These are phyloP conservation scores for Xerus rutilus DNA, from an alignment of 2,797 vertebrate genomes.

Conservation along the genomic window DNA sequence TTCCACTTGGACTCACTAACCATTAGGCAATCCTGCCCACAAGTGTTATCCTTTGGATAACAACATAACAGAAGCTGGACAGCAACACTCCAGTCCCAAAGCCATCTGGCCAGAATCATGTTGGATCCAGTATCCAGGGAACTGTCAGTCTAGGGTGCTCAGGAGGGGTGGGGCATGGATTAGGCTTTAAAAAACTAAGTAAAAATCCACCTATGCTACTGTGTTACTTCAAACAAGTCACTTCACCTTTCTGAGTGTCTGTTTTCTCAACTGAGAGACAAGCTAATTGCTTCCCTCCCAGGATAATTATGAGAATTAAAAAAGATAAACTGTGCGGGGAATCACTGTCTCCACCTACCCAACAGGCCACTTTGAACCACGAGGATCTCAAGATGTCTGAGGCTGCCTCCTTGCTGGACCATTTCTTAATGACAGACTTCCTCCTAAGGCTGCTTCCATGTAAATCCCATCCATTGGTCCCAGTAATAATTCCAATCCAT, in stretches of 20 bases:
- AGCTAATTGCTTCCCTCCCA: background rate
- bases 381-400: background rate
- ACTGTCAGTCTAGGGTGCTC: background rate
- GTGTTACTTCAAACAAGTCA: background rate
- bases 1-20: background rate
- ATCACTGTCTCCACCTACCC: background rate
- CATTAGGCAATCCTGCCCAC: background rate
- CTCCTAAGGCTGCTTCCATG: constrained; percentile 15
- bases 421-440: constrained; percentile 41
- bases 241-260: constrained; percentile 6
- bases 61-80: background rate
- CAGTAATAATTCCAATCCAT: constrained; percentile 69
- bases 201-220: background rate
- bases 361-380: background rate
- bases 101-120: background rate
- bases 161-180: background rate
- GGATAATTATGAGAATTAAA: background rate
- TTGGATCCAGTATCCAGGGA: background rate
- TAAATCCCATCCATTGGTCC: constrained; percentile 56
- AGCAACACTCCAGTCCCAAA: background rate
- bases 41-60: background rate
- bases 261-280: background rate
- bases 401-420: background rate
- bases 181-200: background rate
- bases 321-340: background rate